Conservation (phyloP, 2,113 vertebrate species). For the Marmota flaviventris region DNA sequence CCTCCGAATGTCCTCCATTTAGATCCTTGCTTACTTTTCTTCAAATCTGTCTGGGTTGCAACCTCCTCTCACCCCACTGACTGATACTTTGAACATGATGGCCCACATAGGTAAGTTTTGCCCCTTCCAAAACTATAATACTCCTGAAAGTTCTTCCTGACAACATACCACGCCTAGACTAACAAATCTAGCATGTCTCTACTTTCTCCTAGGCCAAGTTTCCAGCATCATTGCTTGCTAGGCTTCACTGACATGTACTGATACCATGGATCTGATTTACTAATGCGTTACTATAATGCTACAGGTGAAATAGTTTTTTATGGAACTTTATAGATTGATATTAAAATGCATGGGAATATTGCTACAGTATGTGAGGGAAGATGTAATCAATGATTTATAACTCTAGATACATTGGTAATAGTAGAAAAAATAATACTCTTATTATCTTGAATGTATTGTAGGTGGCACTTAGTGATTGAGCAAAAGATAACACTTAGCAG, state of each 20-base stretch:
- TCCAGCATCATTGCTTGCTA: neutral
- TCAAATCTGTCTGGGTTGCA: neutral
- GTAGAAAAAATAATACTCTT: neutral
- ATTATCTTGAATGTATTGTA: neutral
- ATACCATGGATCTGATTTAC: neutral
- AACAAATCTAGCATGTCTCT: neutral
- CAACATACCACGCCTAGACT: neutral
- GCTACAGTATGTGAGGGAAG: neutral
- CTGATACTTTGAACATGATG: constrained; percentile 1
- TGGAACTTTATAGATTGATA: neutral
- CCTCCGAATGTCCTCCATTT: neutral
- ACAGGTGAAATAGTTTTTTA: neutral
- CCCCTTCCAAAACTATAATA: constrained; percentile 31
- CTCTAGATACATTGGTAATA: neutral
- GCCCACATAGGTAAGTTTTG: neutral
- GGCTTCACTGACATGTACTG: neutral
- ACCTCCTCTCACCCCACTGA: neutral
- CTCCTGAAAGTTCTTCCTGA: constrained; percentile 4
- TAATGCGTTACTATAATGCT: neutral
- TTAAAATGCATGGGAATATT: neutral
- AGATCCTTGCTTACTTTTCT: neutral
- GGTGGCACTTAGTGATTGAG: neutral
- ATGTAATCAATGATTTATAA: neutral
- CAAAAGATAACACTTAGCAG: constrained; percentile 15
- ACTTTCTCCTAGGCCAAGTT: neutral